phyloP scores from a whole-genome alignment of 2,888 invertebrate species.

The Leptinotarsa peninsularis region DNA sequence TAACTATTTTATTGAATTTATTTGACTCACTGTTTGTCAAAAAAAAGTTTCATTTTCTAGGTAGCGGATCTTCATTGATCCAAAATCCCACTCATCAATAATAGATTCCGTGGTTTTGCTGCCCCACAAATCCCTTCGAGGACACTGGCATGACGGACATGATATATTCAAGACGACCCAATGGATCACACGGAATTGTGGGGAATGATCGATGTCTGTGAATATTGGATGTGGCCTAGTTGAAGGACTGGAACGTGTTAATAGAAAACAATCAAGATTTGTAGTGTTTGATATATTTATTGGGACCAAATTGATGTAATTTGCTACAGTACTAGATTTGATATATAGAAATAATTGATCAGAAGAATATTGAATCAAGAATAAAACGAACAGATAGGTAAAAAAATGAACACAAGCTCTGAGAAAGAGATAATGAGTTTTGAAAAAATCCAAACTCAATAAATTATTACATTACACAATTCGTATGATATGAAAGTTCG shows the following conservation, averaged over 20 bases:
- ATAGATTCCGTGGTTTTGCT: not conserved
- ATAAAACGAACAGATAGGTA: too few relatives aligned
- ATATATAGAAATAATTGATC: too few relatives aligned
- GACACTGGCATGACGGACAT: not conserved
- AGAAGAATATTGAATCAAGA: too few relatives aligned
- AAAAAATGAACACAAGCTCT: too few relatives aligned
- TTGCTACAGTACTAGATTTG: too few relatives aligned
- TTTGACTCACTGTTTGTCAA: too few relatives aligned
- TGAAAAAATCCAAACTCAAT: too few relatives aligned
- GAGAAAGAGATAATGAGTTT: too few relatives aligned
- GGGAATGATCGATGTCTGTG: not conserved
- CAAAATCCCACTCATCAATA: not conserved
- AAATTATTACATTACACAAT: too few relatives aligned
- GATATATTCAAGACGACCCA: not conserved
- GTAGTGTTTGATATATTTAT: not conserved
- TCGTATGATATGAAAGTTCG: too few relatives aligned
- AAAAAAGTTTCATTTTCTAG: too few relatives aligned
- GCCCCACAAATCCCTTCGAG: not conserved
- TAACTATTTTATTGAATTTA: too few relatives aligned
- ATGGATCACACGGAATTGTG: not conserved
- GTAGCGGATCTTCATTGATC: not conserved
- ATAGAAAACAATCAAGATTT: not conserved
- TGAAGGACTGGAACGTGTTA: not conserved
- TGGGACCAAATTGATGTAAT: not conserved
- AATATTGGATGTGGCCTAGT: not conserved